Evolutionary conservation across 2,888 invertebrate genomes (phyloP).

Genomic region (Drosophila seclusa): DNA sequence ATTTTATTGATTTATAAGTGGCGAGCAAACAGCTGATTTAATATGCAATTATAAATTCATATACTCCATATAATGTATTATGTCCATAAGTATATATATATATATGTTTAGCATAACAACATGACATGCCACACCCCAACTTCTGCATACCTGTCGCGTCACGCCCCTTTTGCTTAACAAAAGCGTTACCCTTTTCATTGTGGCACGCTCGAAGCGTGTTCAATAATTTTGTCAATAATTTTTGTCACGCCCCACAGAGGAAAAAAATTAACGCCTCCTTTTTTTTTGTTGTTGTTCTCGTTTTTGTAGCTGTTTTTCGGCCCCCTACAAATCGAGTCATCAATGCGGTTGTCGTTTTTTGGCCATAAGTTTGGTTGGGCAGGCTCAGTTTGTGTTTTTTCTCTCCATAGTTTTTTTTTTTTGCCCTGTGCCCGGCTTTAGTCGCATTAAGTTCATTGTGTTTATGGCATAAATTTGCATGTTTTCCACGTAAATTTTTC

Average conservation of each 20-base stretch:
- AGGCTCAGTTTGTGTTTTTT: slow-evolving; percentile 40
- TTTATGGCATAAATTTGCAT: slow-evolving; percentile 82
- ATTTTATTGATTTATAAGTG: not conserved
- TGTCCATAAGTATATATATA: not conserved
- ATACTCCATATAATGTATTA: slow-evolving; percentile 24
- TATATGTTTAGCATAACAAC: not conserved
- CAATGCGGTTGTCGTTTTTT: slow-evolving; percentile 62
- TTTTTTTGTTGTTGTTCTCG: slow-evolving; percentile 6
- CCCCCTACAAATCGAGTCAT: slow-evolving; percentile 74
- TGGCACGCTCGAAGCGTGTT: slow-evolving; percentile 71
- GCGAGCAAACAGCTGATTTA: slow-evolving; percentile 20
- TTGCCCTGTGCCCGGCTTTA: slow-evolving; percentile 38
- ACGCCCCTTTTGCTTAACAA: slow-evolving; percentile 19
- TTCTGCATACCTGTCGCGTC: slow-evolving; percentile 10
- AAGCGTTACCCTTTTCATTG: slow-evolving; percentile 50
- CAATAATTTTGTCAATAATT: slow-evolving; percentile 80
- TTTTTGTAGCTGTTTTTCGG: slow-evolving; percentile 33
- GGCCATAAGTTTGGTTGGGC: slow-evolving; percentile 66
- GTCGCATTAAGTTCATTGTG: slow-evolving; percentile 80
- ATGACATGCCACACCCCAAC: slow-evolving; percentile 5
- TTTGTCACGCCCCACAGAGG: slow-evolving; percentile 42
- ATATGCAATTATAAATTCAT: slow-evolving; percentile 73
- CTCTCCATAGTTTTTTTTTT: slow-evolving; percentile 8
- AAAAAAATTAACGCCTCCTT: slow-evolving; percentile 35
- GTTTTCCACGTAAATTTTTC: slow-evolving; percentile 80